These are phyloP conservation scores for Lanius ludovicianus DNA, from an alignment of 2,113 vertebrate genomes.

Conservation along the genomic window DNA sequence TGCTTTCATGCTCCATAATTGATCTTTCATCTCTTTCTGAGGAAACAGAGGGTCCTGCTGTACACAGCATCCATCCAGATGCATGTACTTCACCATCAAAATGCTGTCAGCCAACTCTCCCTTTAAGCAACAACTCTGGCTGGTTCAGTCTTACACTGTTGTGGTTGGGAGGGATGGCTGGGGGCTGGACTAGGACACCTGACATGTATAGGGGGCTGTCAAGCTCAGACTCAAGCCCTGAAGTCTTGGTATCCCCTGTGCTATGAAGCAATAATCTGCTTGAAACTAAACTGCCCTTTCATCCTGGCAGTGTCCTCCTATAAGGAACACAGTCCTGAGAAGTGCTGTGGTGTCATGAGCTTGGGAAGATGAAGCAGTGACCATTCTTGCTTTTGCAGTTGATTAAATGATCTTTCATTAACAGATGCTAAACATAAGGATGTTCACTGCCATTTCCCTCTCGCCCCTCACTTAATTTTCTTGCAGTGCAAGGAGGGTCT, in stretches of 20 bases:
- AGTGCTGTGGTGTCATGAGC: neutral
- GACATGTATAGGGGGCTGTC: neutral
- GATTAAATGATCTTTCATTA: neutral
- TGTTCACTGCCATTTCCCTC: neutral
- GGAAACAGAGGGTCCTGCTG: neutral
- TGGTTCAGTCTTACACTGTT: neutral
- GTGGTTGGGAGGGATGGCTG: neutral
- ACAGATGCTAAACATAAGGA: neutral
- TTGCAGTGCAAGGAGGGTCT: neutral
- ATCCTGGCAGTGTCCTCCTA: fast-evolving
- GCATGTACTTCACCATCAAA: neutral
- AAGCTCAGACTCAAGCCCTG: neutral
- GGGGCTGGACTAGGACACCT: neutral
- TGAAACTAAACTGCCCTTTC: neutral
- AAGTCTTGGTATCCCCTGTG: neutral
- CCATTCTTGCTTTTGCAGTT: neutral
- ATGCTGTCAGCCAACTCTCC: neutral
- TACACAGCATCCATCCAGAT: neutral
- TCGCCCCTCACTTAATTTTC: neutral
- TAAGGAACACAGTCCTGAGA: neutral
- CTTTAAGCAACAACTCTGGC: neutral
- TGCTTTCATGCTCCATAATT: neutral
- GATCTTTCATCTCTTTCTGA: neutral
- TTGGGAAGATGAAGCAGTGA: neutral
- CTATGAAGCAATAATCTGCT: neutral